These are phyloP conservation scores for Trichacis sp. DNA, from an alignment of 2,888 invertebrate species.

Conservation along the genomic window DNA sequence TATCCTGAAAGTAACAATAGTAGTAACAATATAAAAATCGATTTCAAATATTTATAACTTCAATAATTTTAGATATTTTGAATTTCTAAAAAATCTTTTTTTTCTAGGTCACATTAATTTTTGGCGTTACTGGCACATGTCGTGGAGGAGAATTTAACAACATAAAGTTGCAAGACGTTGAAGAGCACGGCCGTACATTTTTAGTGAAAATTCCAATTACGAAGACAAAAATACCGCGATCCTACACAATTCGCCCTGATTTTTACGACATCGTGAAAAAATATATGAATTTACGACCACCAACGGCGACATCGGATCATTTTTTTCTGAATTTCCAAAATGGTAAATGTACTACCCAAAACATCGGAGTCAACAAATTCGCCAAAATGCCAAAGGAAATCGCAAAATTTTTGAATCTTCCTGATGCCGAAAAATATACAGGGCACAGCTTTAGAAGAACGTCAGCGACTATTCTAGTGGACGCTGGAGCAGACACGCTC, in stretches of 20 bases:
- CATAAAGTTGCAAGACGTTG: background rate
- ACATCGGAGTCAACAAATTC: slow-evolving; percentile 39
- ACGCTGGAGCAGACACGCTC: slow-evolving; percentile 28
- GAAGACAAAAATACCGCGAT: no score
- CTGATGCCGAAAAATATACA: slow-evolving; percentile 32
- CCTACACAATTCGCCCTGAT: no score
- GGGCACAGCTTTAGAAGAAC: slow-evolving; percentile 39
- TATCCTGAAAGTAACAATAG: no score
- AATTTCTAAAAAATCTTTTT: background rate
- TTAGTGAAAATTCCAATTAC: no score
- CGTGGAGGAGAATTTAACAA: slow-evolving; percentile 12
- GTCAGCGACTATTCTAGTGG: slow-evolving; percentile 29
- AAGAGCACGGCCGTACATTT: no score
- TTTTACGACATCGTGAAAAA: no score
- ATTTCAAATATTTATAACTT: no score
- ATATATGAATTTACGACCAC: no score
- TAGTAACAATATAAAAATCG: no score
- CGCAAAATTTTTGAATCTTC: slow-evolving; percentile 35
- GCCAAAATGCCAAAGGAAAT: slow-evolving; percentile 38
- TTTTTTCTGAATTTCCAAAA: slow-evolving; percentile 34
- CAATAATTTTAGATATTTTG: no score
- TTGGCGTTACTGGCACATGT: slow-evolving; percentile 20
- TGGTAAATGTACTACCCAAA: slow-evolving; percentile 33
- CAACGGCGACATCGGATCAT: no score
- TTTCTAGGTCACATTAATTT: slow-evolving; percentile 16